These are phyloP conservation scores for Macrosoma leucophasiata DNA, from an alignment of 2,888 invertebrate genomes.

Conservation along the genomic window DNA sequence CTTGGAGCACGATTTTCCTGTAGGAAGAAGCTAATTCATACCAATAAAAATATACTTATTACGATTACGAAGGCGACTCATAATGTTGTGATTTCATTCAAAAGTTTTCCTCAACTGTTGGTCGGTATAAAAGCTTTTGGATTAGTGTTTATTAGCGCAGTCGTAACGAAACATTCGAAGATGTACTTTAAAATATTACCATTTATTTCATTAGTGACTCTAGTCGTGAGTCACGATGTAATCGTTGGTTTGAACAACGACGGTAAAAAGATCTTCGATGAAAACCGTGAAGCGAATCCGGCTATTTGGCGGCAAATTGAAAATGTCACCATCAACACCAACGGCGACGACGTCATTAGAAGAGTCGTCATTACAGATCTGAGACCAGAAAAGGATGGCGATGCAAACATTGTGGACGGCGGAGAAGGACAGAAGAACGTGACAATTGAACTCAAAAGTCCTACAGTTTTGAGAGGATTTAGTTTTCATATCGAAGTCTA, in stretches of 20 bases:
- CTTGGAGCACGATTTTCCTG: slow-evolving; percentile 47
- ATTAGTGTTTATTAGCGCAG: slow-evolving; percentile 34
- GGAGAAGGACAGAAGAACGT: slow-evolving; percentile 53
- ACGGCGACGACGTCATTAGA: slow-evolving; percentile 46
- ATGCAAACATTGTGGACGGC: slow-evolving; percentile 49
- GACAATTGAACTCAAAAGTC: slow-evolving; percentile 57
- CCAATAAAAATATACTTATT: slow-evolving; percentile 43
- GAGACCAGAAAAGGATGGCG: slow-evolving; percentile 56
- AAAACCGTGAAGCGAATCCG: slow-evolving; percentile 48
- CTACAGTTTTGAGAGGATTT: slow-evolving; percentile 53
- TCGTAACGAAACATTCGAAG: slow-evolving; percentile 32
- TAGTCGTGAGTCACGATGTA: slow-evolving; percentile 42
- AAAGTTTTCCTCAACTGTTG: slow-evolving; percentile 51
- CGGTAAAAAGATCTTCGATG: slow-evolving; percentile 47
- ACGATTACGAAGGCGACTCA: slow-evolving; percentile 36
- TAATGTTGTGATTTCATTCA: slow-evolving; percentile 38
- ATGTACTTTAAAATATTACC: slow-evolving; percentile 35
- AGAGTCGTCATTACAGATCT: slow-evolving; percentile 46
- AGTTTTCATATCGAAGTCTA: slow-evolving; percentile 53
- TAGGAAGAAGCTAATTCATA: slow-evolving; percentile 49
- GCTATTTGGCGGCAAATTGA: slow-evolving; percentile 49
- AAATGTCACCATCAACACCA: slow-evolving; percentile 44
- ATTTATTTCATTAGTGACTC: slow-evolving; percentile 34
- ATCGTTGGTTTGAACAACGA: slow-evolving; percentile 34
- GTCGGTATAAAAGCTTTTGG: slow-evolving; percentile 44